Conservation (phyloP, 2,888 invertebrate species). For the Resseliella maxima region DNA sequence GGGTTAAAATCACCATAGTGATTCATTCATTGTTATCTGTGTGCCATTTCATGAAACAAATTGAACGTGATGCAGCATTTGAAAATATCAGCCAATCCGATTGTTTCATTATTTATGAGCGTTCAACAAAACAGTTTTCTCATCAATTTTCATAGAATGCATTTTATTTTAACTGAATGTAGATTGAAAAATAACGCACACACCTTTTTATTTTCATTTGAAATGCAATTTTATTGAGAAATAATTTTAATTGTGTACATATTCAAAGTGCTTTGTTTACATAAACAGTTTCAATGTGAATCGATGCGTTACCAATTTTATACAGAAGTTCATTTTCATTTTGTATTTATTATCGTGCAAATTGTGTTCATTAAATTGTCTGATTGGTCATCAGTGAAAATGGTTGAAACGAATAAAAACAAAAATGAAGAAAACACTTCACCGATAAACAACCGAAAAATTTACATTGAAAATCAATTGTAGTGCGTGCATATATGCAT, state of each 20-base stretch:
- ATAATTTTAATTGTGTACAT: not conserved
- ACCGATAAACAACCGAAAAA: not conserved
- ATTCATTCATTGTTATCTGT: too few species aligned
- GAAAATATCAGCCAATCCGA: too few species aligned
- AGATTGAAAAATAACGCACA: too few species aligned
- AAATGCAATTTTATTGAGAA: too few species aligned
- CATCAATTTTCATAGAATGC: too few species aligned
- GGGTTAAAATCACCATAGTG: not conserved
- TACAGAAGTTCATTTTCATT: conserved; percentile 13
- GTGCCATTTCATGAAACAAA: too few species aligned
- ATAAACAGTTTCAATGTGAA: conserved; percentile 17
- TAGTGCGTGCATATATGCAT: not conserved
- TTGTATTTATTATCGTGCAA: not conserved
- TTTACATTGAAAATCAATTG: conserved; percentile 25
- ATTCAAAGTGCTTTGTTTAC: not conserved
- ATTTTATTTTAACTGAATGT: too few species aligned
- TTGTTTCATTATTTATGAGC: too few species aligned
- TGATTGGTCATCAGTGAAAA: not conserved
- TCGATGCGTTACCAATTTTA: not conserved
- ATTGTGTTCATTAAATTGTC: not conserved
- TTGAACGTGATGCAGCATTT: too few species aligned
- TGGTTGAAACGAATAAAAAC: too few species aligned
- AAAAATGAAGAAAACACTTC: not conserved
- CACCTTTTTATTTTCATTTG: too few species aligned
- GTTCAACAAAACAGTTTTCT: too few species aligned